Evolutionary conservation across 2,113 vertebrate genomes (phyloP).

Genomic region (Coracopsis vasa): DNA sequence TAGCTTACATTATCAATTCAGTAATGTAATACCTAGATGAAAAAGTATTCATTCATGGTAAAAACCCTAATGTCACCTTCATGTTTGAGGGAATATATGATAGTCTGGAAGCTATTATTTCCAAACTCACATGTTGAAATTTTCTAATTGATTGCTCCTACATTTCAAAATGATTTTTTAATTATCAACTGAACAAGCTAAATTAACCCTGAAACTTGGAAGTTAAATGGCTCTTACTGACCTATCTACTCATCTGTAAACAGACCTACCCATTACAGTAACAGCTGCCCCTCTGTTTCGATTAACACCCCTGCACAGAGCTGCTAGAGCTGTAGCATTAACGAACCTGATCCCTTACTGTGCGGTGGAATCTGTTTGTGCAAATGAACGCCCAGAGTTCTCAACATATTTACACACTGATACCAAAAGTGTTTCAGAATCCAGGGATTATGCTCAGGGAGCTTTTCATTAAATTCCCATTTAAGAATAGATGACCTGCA

Average conservation of each 20-base stretch:
- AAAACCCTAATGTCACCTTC: neutral
- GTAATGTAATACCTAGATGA: neutral
- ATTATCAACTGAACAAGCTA: constrained; percentile 1
- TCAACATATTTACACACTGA: neutral
- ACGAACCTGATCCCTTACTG: neutral
- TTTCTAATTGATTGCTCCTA: constrained; percentile 35
- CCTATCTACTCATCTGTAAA: neutral
- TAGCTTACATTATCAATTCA: neutral
- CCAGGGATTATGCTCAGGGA: neutral
- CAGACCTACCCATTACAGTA: neutral
- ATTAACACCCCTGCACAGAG: neutral
- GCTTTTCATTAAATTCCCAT: neutral
- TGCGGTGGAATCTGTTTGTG: neutral
- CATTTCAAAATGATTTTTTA: neutral
- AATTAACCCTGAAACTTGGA: constrained; percentile 23
- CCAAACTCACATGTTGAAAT: neutral
- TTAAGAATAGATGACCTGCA: neutral
- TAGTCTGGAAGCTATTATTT: neutral
- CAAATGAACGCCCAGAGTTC: neutral
- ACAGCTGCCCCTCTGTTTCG: neutral
- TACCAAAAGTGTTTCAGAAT: neutral
- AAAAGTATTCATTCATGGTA: neutral
- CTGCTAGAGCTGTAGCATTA: neutral
- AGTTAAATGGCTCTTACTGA: constrained; percentile 14
- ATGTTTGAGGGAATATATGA: neutral